Base-by-base conservation (phyloP, 2,888 invertebrate species). In the Neocrepidodera transversa region DNA sequence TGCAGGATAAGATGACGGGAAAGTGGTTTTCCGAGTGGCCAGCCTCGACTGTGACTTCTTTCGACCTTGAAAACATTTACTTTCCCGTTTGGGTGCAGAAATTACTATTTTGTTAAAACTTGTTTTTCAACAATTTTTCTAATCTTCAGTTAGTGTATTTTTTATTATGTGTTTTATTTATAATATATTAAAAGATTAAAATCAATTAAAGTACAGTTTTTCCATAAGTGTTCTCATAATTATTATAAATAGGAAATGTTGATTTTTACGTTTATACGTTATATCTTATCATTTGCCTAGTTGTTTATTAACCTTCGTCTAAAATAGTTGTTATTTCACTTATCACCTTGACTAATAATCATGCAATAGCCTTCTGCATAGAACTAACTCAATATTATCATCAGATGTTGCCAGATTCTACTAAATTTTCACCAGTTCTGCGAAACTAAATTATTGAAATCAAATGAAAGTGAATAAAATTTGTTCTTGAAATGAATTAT, bases 261-360 rank as follows among this genome's bases (percentile, higher is more conserved):
- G 30, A 11, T 30, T 54, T 23, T 32, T 11, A 16, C 18, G 11
- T 16, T 26, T 35, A 26, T 54, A 45, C 14, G 18, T 43, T 53
- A 35, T 45, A 45, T 47, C 54, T 54, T 54, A 54, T 54, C 45
- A 47, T 30, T 45, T 28, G 32, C 45, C 45, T 54, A 54, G 23
- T 54, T 54, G 45, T 45, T 53, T 53, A 53, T 45, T 45, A 36
- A 54, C 54, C 54, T 54, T 54, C 54, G 26, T 36, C 54, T 23
- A 54, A 54, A 54, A 54, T 54, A 54, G 54, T 54, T 54, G 50
- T 50, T 50, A 45, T 54, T 54, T 45, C 35, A 54, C 36, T 54
- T 45, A 45, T 54, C 54, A 54, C 54, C 54, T 54, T 53, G 53
- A 16, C 45, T 23, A 36, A 36, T 36, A 54, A 53, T 43, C 32